Base-by-base conservation (phyloP, 1,140 invertebrate species). In the Drosophila willistoni region DNA sequence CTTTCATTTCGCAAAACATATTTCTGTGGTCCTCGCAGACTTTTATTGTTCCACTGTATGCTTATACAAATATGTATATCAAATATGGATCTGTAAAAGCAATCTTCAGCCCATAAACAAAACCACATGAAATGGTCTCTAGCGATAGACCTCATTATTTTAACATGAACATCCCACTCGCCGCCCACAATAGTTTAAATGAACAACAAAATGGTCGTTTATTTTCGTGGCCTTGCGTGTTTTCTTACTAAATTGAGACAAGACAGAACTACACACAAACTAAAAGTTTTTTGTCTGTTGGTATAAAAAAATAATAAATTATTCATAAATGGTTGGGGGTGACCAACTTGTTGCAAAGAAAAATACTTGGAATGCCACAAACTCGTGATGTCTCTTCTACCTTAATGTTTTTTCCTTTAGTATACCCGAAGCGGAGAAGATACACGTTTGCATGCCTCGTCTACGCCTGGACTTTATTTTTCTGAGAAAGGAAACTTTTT, bases 381-480 rank as follows among this genome's bases (percentile, higher is more conserved):
- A 36, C 12, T 51, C 44, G 17, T 51, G 44, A 51, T 22, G 9
- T 36, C 14, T 59, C 33, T 14, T 39, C 19, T 36, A 33, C 7
- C 34, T 36, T 29, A 7, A 29, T 57, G n/a, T 39, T 33, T 17
- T 56, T 14, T 39, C 19, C 14, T 34, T 33, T 65, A 87, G 90
- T 66, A 56, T 90, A 44, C 87, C 85, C 2, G 55, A 73, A 56
- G 13, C 29, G 12, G 82, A 91, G 51, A 77, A 93, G 92, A 83
- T 92, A 57, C 91, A 93, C 64, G 90, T 95, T 41, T 93, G 91
- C 77, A 94, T 95, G 93, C 94, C 94, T 4, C 71, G 85, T 17
- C 92, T 96, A 22, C 93, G 94, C 34, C 71, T 95, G 67, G 93
- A 94, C 78, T 96, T 96, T 91, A 94, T 95, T 69, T 96, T 96